Evolutionary conservation across 2,797 vertebrate species (phyloP).

Genomic region (Calcarius lapponicus): DNA sequence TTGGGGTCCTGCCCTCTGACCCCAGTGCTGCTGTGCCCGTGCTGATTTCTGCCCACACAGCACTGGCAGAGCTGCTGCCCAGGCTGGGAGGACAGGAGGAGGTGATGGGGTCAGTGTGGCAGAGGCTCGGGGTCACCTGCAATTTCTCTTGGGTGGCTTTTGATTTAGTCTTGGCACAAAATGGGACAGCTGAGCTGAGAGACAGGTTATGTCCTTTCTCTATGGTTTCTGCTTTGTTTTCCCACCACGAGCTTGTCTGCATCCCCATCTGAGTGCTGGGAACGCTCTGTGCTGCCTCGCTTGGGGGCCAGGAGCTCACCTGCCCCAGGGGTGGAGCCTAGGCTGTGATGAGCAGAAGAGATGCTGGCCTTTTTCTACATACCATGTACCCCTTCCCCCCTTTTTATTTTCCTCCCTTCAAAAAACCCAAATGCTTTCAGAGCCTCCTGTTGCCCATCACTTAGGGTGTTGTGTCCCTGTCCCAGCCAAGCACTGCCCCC

Average conservation of each 20-base stretch:
- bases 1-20: neutral
- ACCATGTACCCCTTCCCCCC: neutral
- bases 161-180: neutral
- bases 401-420: neutral
- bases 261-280: neutral
- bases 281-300: neutral
- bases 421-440: neutral
- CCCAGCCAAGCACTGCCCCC: neutral
- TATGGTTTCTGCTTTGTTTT: neutral
- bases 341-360: neutral
- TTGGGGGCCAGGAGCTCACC: neutral
- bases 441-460: neutral
- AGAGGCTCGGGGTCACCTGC: neutral
- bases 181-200: neutral
- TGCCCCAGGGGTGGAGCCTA: neutral
- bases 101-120: rapidly evolving
- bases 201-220: neutral
- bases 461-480: neutral
- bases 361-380: neutral
- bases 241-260: neutral
- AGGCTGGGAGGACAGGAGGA: rapidly evolving
- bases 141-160: neutral
- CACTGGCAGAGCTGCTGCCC: neutral
- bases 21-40: rapidly evolving
- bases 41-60: neutral